Percentiles rank a stretch among this genome's conserved stretches.
Evolutionary conservation across 2,888 invertebrate species (phyloP).

Genomic region (Oscheius myriophilus): DNA sequence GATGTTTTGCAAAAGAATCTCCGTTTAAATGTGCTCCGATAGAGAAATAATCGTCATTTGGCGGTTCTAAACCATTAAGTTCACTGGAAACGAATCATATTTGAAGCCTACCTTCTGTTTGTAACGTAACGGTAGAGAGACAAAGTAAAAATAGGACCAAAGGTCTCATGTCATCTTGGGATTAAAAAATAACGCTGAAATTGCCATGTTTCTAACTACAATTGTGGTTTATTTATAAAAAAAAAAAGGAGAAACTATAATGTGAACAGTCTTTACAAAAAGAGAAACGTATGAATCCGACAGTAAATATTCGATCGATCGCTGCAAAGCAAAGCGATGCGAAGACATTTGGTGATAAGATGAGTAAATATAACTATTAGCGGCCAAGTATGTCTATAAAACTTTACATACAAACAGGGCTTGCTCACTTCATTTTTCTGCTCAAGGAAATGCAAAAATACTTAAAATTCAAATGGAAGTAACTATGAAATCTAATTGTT

Average conservation of each 20-base stretch:
- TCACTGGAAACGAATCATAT: not conserved
- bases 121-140: not conserved
- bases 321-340: too few relatives aligned
- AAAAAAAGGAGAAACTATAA: too few relatives aligned
- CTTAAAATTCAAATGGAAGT: too few relatives aligned
- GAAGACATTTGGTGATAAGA: too few relatives aligned
- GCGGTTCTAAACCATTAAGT: slow-evolving; percentile 9
- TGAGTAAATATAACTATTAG: too few relatives aligned
- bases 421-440: too few relatives aligned
- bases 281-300: not conserved
- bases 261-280: too few relatives aligned
- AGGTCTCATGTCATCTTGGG: not conserved
- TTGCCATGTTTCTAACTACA: not conserved
- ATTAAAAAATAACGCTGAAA: not conserved
- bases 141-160: not conserved
- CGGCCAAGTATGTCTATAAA: too few relatives aligned
- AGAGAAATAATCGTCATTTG: slow-evolving; percentile 20
- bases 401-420: too few relatives aligned
- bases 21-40: slow-evolving; percentile 29
- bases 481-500: too few relatives aligned
- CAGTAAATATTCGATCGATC: not conserved
- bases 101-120: not conserved
- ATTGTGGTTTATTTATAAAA: too few relatives aligned
- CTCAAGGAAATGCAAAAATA: too few relatives aligned
- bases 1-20: slow-evolving; percentile 20